Conservation (phyloP, 37 sponge, comb jelly and placozoan species). For the Diacarnus erythraeanus region DNA sequence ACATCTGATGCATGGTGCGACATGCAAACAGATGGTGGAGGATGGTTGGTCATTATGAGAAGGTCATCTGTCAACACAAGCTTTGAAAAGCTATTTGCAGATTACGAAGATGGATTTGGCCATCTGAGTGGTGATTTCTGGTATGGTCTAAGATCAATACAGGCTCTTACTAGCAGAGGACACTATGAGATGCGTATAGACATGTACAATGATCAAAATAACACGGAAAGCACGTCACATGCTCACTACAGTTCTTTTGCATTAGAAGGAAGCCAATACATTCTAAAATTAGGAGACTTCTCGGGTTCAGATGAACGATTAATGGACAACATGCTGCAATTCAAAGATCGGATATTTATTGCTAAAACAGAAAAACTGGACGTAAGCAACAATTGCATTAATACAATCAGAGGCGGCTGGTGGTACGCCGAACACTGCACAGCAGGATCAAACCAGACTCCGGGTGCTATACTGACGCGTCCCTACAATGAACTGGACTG, state of each 20-base stretch:
- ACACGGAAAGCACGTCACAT: neutral
- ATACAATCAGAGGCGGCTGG: conserved; percentile 22
- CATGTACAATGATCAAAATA: neutral
- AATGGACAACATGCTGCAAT: conserved; percentile 1
- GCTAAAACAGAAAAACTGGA: neutral
- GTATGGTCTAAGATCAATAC: conserved; percentile 45
- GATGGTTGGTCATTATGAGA: conserved; percentile 47
- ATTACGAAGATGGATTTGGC: conserved; percentile 70
- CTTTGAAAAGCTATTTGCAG: conserved; percentile 19
- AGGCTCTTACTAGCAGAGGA: conserved; percentile 11
- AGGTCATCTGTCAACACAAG: neutral
- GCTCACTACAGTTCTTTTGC: conserved; percentile 12
- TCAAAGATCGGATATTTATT: conserved; percentile 8
- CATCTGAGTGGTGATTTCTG: conserved; percentile 35
- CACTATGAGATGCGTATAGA: conserved; percentile 48
- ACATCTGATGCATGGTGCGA: conserved; percentile 24
- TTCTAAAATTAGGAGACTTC: conserved; percentile 3
- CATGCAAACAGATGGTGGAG: conserved; percentile 14
- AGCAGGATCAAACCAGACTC: neutral
- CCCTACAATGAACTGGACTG: neutral
- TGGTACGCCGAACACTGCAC: conserved; percentile 26
- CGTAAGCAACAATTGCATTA: neutral
- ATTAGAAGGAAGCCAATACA: conserved; percentile 17
- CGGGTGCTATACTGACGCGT: conserved; percentile 5
- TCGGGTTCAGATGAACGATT: neutral